Evolutionary conservation across 2,888 invertebrate genomes (phyloP), one percentile per base, ranked within the genome.

Genomic region (Sphaerophoria rueppellii): DNA sequence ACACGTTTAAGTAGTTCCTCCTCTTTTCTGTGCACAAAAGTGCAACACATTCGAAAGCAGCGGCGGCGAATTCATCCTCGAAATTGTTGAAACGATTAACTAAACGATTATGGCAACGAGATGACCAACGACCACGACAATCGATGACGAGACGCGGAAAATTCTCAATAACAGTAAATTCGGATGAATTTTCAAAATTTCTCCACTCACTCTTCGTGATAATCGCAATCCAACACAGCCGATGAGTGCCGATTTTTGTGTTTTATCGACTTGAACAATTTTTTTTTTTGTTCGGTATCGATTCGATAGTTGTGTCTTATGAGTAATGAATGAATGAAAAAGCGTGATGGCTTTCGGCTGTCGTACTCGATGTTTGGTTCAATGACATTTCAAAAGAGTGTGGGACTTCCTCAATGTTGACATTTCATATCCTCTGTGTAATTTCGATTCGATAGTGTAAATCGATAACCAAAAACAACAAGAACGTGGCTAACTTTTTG

Each of bases 1-100:
- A 82, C 82, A 48, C 57, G 82, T 78, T 78, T 74, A 70, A 71
- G 65, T 76, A 71, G 76, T 76, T 46, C 65, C 58, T 60, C 71
- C 54, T 24, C 43, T 54, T 40, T 60, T n/a, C 0, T 52, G 14
- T 37, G 7, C 11, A 55, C 34, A 24, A 61, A 69, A 40, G 61
- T 61, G 63, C 50, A 60, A 46, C 54, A 61, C 61, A 81, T 46
- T 58, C 35, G 14, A 40, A 78, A 52, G 60, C 16, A 58, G 35
- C 57, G 35, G 35, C 14, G 34, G 57, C 35, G 0, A 35, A 57
- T 9, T 34, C 12, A 40, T 12, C 54, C 4, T 37, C 4, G 57
- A 63, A 55, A 67, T 40, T 54, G 54, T 43, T 61, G 11, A 54
- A 61, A 54, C 32, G 60, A 61, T 73, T 73, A 77, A 77, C 77